Conservation (phyloP, 2,888 invertebrate species). For the Trissonchulus latispiculum region DNA sequence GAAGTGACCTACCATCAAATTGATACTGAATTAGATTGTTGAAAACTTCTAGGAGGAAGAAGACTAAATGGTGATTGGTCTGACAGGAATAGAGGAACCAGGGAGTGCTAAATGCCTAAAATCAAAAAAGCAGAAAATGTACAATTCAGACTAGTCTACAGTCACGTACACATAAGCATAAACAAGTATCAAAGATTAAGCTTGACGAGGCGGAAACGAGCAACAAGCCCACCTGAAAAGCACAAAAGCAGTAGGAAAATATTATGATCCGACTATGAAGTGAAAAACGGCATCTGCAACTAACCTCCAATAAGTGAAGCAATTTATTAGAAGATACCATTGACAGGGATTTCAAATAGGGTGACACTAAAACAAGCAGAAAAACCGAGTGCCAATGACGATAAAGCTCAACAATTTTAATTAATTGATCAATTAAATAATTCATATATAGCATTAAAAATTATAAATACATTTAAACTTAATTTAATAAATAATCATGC, state of each 20-base stretch:
- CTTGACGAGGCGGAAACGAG: too few relatives aligned
- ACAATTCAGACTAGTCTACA: slow-evolving; percentile 33
- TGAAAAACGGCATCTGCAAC: too few relatives aligned
- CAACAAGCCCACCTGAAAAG: too few relatives aligned
- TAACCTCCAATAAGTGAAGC: slow-evolving; percentile 77
- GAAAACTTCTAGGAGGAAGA: slow-evolving; percentile 95
- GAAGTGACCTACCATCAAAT: slow-evolving; percentile 67
- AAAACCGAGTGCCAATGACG: not conserved
- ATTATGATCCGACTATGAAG: too few relatives aligned
- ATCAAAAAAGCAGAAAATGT: not conserved
- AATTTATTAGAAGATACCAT: slow-evolving; percentile 98
- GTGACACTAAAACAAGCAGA: slow-evolving; percentile 62
- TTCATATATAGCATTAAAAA: too few relatives aligned
- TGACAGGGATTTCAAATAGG: slow-evolving; percentile 93
- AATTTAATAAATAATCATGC: too few relatives aligned
- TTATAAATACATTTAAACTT: not conserved
- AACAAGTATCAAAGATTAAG: too few relatives aligned
- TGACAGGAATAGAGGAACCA: slow-evolving; percentile 96
- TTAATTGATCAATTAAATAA: too few relatives aligned
- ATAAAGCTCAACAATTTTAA: too few relatives aligned
- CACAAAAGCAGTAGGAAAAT: too few relatives aligned
- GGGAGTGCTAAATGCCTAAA: slow-evolving; percentile 80
- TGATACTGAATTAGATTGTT: slow-evolving; percentile 99
- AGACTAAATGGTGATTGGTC: slow-evolving; percentile 93
- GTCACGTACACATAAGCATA: too few relatives aligned